phyloP scores from a whole-genome alignment of 23 tunicate species.

The Diplosoma virens region DNA sequence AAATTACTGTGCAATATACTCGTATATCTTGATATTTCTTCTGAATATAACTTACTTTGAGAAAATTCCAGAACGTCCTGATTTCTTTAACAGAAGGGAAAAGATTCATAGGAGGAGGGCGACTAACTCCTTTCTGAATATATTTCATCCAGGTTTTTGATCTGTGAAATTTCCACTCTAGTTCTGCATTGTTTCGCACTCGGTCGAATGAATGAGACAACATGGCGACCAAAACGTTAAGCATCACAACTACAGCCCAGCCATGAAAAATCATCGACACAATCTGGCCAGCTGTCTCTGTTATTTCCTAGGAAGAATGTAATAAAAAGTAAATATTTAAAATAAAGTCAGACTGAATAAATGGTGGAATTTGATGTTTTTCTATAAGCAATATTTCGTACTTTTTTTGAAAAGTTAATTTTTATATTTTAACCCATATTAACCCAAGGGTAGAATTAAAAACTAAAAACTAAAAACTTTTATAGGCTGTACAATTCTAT shows the following conservation, averaged over 20 bases:
- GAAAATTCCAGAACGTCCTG: constrained; percentile 9
- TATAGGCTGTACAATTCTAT: no score
- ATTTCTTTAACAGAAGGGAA: constrained; percentile 45
- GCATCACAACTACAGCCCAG: constrained; percentile 79
- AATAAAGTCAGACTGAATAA: background rate
- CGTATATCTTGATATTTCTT: no score
- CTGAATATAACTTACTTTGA: constrained; percentile 28
- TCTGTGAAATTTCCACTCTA: constrained; percentile 71
- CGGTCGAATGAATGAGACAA: constrained; percentile 77
- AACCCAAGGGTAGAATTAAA: no score
- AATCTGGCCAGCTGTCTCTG: constrained; percentile 22
- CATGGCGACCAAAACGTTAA: constrained; percentile 72
- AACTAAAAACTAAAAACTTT: no score
- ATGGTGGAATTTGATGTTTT: no score
- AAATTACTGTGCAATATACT: no score
- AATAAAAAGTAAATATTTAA: no score
- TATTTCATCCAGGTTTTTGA: constrained; percentile 62
- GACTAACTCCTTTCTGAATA: constrained; percentile 44
- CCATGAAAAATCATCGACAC: constrained; percentile 56
- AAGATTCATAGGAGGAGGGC: constrained; percentile 58
- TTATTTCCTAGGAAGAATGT: constrained; percentile 32
- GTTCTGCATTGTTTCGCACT: constrained; percentile 65
- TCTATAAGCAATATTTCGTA: no score
- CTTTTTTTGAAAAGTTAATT: no score
- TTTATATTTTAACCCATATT: no score